phyloP scores from a whole-genome alignment of 2,888 invertebrate species.

The Eristalinus aeneus region DNA sequence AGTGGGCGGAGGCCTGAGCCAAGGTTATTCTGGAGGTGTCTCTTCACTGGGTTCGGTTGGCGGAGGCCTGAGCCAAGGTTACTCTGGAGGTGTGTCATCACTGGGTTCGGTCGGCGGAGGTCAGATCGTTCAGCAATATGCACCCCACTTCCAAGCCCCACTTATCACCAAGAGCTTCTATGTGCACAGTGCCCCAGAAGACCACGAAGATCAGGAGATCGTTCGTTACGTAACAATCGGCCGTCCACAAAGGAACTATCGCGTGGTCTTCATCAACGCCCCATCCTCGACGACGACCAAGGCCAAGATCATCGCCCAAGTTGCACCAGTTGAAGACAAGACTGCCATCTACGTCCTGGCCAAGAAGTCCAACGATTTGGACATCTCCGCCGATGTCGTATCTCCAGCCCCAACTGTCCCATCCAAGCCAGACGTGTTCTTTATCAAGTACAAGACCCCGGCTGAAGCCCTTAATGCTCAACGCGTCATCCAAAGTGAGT shows the following conservation, averaged over 20 bases:
- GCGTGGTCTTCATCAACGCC: constrained; percentile 79
- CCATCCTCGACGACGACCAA: constrained; percentile 76
- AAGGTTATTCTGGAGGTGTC: not conserved
- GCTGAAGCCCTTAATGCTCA: constrained; percentile 79
- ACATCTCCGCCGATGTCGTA: constrained; percentile 76
- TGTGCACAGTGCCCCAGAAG: constrained; percentile 78
- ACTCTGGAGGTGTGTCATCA: not conserved
- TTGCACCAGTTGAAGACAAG: constrained; percentile 78
- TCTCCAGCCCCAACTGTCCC: constrained; percentile 75
- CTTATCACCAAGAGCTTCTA: constrained; percentile 78
- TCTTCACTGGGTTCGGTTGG: constrained; percentile 23
- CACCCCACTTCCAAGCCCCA: constrained; percentile 69
- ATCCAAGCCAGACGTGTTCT: constrained; percentile 79
- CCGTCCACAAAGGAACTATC: constrained; percentile 77
- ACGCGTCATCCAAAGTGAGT: constrained; percentile 77
- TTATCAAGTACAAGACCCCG: constrained; percentile 79
- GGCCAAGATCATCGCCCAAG: constrained; percentile 77
- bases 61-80: not conserved
- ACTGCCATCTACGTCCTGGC: constrained; percentile 79
- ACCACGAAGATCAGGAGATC: constrained; percentile 77
- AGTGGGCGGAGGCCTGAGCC: not conserved
- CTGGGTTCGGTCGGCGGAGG: not conserved
- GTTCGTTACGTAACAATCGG: constrained; percentile 78
- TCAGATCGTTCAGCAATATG: constrained; percentile 27
- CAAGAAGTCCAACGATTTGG: constrained; percentile 77